These are phyloP conservation scores for Agonopterix subpropinquella DNA, from an alignment of 2,888 invertebrate genomes.

Conservation along the genomic window DNA sequence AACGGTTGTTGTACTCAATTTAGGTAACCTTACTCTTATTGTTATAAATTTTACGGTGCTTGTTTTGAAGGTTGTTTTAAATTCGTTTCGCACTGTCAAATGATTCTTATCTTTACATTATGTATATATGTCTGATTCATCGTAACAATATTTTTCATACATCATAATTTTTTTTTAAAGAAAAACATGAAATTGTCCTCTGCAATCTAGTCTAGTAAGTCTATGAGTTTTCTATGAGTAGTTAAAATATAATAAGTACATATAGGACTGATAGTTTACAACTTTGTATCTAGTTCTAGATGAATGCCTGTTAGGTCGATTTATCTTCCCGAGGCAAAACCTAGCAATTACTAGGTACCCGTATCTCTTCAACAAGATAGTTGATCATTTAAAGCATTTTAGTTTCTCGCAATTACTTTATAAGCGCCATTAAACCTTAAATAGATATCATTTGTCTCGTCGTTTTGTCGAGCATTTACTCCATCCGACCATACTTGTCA, in stretches of 20 bases:
- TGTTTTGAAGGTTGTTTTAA: background rate
- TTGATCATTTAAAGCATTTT: slow-evolving; percentile 8
- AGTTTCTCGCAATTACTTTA: slow-evolving; percentile 28
- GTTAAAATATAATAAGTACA: too few species aligned
- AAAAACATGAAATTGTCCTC: too few species aligned
- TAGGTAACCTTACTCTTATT: slow-evolving; percentile 4
- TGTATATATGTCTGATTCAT: too few species aligned
- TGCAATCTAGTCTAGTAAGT: too few species aligned
- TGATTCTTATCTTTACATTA: too few species aligned
- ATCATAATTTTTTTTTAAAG: too few species aligned
- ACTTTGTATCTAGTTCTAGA: slow-evolving; percentile 1
- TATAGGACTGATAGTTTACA: background rate
- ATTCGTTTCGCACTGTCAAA: too few species aligned
- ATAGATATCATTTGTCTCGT: slow-evolving; percentile 45
- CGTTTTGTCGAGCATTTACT: slow-evolving; percentile 43
- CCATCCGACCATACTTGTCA: slow-evolving; percentile 29
- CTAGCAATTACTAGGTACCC: slow-evolving; percentile 1
- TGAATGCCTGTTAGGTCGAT: background rate
- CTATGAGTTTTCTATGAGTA: too few species aligned
- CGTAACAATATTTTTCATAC: too few species aligned
- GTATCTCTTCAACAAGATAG: slow-evolving; percentile 5
- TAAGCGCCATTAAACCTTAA: slow-evolving; percentile 45
- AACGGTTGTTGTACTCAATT: slow-evolving; percentile 25
- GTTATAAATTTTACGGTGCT: background rate
- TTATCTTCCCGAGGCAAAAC: slow-evolving; percentile 2